phyloP scores from a whole-genome alignment of 2,113 vertebrate species.

The Malurus alboscapulatus region DNA sequence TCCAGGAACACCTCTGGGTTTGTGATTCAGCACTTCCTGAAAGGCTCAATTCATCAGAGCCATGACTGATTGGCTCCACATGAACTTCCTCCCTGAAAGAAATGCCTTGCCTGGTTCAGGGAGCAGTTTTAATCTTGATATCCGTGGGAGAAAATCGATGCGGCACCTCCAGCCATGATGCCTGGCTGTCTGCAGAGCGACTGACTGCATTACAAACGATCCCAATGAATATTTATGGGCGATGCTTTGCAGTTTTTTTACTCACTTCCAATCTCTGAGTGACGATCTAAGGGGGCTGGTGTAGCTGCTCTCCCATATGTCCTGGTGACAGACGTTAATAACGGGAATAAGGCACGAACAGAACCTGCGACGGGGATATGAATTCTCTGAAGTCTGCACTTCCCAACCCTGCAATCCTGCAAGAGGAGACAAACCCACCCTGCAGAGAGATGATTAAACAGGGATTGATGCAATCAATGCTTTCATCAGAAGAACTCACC shows the following conservation, averaged over 20 bases:
- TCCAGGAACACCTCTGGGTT: not conserved
- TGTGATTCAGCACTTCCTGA: slow-evolving; percentile 28
- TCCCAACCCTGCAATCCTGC: not conserved
- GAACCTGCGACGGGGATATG: not conserved
- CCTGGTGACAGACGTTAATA: slow-evolving; percentile 35
- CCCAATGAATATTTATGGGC: slow-evolving; percentile 44
- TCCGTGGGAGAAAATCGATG: slow-evolving; percentile 37
- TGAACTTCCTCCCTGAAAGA: slow-evolving; percentile 23
- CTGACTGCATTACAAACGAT: not conserved
- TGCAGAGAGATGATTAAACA: not conserved
- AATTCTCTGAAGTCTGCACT: not conserved
- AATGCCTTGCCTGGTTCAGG: not conserved
- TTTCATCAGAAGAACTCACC: not conserved
- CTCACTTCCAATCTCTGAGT: slow-evolving; percentile 27
- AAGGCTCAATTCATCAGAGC: not conserved
- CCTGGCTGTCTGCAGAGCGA: slow-evolving; percentile 7
- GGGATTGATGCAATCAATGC: not conserved
- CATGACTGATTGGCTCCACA: slow-evolving; percentile 6
- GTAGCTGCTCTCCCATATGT: slow-evolving; percentile 31
- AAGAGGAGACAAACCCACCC: not conserved
- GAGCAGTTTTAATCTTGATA: slow-evolving; percentile 34
- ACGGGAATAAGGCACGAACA: not conserved
- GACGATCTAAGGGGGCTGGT: slow-evolving; percentile 15
- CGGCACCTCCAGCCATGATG: slow-evolving; percentile 25
- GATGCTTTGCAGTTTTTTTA: slow-evolving; percentile 47